Conservation (phyloP, 2,113 vertebrate genomes). For the Cebidichthys violaceus region DNA sequence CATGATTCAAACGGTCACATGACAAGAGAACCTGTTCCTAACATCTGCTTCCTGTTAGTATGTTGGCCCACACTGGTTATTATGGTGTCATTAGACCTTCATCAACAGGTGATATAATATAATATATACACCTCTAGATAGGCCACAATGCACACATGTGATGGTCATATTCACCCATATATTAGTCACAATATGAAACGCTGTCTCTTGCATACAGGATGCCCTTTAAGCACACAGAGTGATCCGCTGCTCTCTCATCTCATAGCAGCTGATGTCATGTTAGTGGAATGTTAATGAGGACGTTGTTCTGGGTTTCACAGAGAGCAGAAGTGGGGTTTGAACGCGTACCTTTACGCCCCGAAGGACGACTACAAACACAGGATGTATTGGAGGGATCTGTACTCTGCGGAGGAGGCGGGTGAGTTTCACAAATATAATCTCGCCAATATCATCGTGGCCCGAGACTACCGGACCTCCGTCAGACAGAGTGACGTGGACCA, state of each 20-base stretch:
- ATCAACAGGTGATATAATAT: too few species aligned
- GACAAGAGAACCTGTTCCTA: neutral
- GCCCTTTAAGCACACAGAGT: neutral
- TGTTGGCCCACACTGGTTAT: neutral
- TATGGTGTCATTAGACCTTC: neutral
- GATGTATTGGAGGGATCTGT: slow-evolving; percentile 99
- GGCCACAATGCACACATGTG: neutral
- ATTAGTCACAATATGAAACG: too few species aligned
- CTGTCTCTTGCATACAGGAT: neutral
- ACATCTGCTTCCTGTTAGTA: neutral
- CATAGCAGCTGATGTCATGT: neutral
- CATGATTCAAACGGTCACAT: neutral
- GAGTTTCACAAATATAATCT: slow-evolving; percentile 57
- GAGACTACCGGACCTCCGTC: too few species aligned
- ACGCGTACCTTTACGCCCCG: slow-evolving; percentile 97
- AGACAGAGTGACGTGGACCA: neutral
- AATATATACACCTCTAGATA: neutral
- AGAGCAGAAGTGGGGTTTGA: slow-evolving; percentile 96
- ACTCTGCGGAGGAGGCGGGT: slow-evolving; percentile 95
- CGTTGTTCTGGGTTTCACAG: slow-evolving; percentile 70
- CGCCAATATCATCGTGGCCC: neutral
- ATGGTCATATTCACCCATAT: too few species aligned
- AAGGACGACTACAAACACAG: slow-evolving; percentile 99
- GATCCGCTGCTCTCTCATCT: neutral
- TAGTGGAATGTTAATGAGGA: too few species aligned